phyloP scores from a whole-genome alignment of 2,888 invertebrate species.

The Drosophila phalerata region DNA sequence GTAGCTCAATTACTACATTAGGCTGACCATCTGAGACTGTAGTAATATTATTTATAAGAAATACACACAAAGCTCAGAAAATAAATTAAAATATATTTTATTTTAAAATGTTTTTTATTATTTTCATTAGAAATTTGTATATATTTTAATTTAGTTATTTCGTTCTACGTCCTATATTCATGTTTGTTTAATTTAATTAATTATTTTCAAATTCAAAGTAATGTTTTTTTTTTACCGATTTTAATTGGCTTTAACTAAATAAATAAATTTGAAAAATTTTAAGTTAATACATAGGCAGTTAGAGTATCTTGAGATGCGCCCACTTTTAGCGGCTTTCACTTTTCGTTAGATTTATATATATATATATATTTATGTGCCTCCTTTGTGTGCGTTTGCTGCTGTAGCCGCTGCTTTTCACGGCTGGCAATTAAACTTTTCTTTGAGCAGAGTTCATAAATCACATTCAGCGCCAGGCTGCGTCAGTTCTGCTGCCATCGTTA shows the following conservation, averaged over 20 bases:
- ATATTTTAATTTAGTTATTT: too few species aligned
- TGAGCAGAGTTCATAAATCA: slow-evolving; percentile 78
- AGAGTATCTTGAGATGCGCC: slow-evolving; percentile 20
- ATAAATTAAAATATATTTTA: too few species aligned
- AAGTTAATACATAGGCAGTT: not conserved
- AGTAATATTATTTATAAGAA: not conserved
- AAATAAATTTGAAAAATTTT: too few species aligned
- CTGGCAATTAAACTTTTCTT: slow-evolving; percentile 82
- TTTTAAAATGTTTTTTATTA: too few species aligned
- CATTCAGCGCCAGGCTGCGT: slow-evolving; percentile 73
- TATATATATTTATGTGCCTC: slow-evolving; percentile 25
- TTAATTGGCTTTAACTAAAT: too few species aligned
- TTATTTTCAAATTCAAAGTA: too few species aligned
- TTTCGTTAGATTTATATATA: slow-evolving; percentile 41
- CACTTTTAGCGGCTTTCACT: slow-evolving; percentile 17
- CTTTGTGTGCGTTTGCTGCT: slow-evolving; percentile 48
- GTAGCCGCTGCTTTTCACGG: slow-evolving; percentile 74
- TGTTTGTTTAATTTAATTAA: too few species aligned
- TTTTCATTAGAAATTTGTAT: too few species aligned
- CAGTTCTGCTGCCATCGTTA: slow-evolving; percentile 23
- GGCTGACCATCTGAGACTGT: not conserved
- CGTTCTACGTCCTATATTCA: too few species aligned
- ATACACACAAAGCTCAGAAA: too few species aligned
- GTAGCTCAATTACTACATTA: slow-evolving; percentile 6
- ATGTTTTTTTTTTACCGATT: too few species aligned